Conservation (phyloP, 2,888 invertebrate genomes). For the Eustalomyia histrio region DNA sequence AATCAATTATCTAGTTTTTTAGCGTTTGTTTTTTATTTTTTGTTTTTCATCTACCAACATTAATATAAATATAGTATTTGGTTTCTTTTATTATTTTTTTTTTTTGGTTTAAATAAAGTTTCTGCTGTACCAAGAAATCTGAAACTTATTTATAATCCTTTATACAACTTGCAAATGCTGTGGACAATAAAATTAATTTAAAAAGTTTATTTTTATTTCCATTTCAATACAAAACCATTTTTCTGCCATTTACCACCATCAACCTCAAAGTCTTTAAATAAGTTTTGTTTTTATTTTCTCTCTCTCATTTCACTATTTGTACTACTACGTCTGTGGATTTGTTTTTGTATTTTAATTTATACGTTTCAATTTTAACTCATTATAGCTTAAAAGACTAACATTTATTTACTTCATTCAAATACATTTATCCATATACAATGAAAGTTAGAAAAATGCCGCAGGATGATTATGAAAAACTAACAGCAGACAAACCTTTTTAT, state of each 20-base stretch:
- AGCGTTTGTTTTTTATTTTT: too few relatives aligned
- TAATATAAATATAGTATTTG: too few relatives aligned
- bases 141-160: not conserved
- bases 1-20: too few relatives aligned
- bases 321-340: slow-evolving; percentile 38
- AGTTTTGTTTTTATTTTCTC: slow-evolving; percentile 6
- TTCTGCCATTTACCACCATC: slow-evolving; percentile 37
- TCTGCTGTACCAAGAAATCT: not conserved
- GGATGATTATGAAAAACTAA: slow-evolving; percentile 63
- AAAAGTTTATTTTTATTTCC: slow-evolving; percentile 40
- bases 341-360: slow-evolving; percentile 58
- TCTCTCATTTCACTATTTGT: not conserved
- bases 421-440: slow-evolving; percentile 48
- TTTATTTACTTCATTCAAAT: slow-evolving; percentile 60
- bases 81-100: too few relatives aligned
- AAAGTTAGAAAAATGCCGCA: slow-evolving; percentile 61
- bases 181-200: slow-evolving; percentile 56
- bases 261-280: slow-evolving; percentile 43
- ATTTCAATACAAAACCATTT: slow-evolving; percentile 33
- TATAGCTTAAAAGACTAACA: slow-evolving; percentile 64
- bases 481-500: slow-evolving; percentile 58
- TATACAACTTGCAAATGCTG: slow-evolving; percentile 7
- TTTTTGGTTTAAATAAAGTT: too few relatives aligned
- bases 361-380: slow-evolving; percentile 63
- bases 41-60: too few relatives aligned